Evolutionary conservation across 2,888 invertebrate species (phyloP), one percentile per base, ranked within the genome.

Genomic region (Drosophila demipolita): DNA sequence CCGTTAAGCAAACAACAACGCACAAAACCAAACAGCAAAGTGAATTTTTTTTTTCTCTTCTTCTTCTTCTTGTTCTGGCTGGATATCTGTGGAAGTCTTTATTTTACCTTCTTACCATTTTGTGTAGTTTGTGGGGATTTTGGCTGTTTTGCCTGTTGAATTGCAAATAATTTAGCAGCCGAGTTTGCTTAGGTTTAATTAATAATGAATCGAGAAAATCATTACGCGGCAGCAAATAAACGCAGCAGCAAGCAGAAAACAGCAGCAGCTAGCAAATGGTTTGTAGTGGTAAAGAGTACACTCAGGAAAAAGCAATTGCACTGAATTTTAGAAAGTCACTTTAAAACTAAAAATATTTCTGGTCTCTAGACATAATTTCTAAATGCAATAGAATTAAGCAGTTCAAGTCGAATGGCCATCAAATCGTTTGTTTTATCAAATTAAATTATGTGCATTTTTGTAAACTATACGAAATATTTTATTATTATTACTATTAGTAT

Each of bases 201-300:
- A 82, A 88, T 90, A 90, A 82, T 88, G 85, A 88, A 90, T 89
- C 83, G 82, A 76, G 88, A 84, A 88, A 83, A 84, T 83, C 83
- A 91, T 91, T 91, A 90, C 81, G 78, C 57, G 69, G 80, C 75
- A 77, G 87, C 77, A 89, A 87, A 84, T 80, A 89, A 74, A 62
- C 65, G 54, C 57, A 54, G 26, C 49, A 35, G 38, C 20, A 49
- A 15, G 15, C 15, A 23, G 4, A 53, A 62, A 55, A 36, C 26
- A 42, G 59, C 61, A 65, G 49, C 49, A 58, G 33, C 15, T 23
- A 20, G 73, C 26, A 23, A 33, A 15, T 1, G 57, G 38, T 8
- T 36, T 36, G 49, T 36, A 17, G 23, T 35, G 36, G 6, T 45
- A 15, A 23, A 3, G 20, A 1, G 15, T 11, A 20, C 20, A 45